These are phyloP conservation scores for Gymnoscelis rufifasciata DNA, from an alignment of 2,888 invertebrate genomes.

Conservation along the genomic window DNA sequence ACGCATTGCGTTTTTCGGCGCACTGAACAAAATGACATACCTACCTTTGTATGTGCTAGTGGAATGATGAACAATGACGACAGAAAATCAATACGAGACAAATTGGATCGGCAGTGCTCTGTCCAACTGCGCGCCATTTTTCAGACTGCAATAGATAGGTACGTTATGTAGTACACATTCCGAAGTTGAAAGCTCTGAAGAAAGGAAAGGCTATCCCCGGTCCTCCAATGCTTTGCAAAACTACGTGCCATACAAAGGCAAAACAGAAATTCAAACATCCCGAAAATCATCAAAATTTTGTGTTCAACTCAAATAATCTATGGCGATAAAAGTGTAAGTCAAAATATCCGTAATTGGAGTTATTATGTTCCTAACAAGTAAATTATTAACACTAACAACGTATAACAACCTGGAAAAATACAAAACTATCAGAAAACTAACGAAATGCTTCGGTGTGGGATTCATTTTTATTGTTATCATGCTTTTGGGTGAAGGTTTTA, in stretches of 20 bases:
- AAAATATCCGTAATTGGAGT: conserved; percentile 6
- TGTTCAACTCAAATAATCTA: not conserved
- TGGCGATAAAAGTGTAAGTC: not conserved
- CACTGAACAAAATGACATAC: conserved; percentile 20
- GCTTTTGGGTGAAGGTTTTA: conserved; percentile 6
- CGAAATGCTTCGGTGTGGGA: conserved; percentile 5
- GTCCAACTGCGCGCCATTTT: conserved; percentile 10
- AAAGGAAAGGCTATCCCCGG: too few species aligned
- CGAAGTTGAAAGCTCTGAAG: too few species aligned
- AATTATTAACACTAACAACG: not conserved
- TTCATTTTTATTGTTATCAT: conserved; percentile 5
- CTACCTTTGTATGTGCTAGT: conserved; percentile 18
- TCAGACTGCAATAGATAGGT: too few species aligned
- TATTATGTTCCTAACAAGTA: conserved; percentile 4
- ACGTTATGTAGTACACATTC: too few species aligned
- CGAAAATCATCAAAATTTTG: too few species aligned
- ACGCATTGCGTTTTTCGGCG: conserved; percentile 26
- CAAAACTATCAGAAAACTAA: conserved; percentile 3
- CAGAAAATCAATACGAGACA: conserved; percentile 45
- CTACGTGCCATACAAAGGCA: too few species aligned
- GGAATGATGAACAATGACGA: conserved; percentile 26
- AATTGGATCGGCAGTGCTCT: conserved; percentile 39
- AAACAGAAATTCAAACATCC: too few species aligned
- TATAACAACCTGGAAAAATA: not conserved
- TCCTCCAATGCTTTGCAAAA: too few species aligned